Evolutionary conservation across 2,797 vertebrate genomes (phyloP).

Genomic region (Eulemur albifrons): DNA sequence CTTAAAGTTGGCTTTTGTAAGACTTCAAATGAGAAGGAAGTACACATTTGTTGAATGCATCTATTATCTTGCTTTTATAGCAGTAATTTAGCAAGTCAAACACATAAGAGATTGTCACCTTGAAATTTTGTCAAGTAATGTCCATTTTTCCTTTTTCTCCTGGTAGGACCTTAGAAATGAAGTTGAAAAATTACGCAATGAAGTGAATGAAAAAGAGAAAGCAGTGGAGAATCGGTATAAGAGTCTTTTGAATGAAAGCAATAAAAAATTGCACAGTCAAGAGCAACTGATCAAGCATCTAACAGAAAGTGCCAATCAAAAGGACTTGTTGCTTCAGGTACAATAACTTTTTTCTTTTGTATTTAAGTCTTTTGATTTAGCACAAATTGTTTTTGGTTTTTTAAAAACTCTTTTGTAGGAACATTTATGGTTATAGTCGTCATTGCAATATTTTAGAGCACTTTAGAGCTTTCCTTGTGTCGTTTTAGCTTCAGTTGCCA

Average conservation of each 20-base stretch:
- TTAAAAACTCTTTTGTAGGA: not conserved
- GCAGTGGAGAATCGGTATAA: slow-evolving; percentile 88
- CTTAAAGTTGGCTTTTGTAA: slow-evolving; percentile 53
- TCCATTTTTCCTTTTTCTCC: not conserved
- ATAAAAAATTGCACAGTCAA: slow-evolving; percentile 87
- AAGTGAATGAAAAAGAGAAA: slow-evolving; percentile 90
- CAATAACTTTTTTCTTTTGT: not conserved
- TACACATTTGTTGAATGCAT: not conserved
- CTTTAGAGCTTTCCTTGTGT: not conserved
- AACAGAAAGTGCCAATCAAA: slow-evolving; percentile 87
- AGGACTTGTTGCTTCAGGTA: slow-evolving; percentile 89
- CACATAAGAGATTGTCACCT: not conserved
- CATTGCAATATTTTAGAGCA: not conserved
- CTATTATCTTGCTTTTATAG: not conserved
- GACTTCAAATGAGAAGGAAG: slow-evolving; percentile 47
- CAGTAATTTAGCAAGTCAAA: slow-evolving; percentile 23
- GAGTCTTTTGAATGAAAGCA: slow-evolving; percentile 89
- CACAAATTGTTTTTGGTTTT: not conserved
- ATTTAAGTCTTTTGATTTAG: not conserved
- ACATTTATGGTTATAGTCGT: not conserved
- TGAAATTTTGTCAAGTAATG: slow-evolving; percentile 48
- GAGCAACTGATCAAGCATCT: slow-evolving; percentile 89
- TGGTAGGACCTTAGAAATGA: slow-evolving; percentile 94
- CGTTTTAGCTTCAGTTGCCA: not conserved
- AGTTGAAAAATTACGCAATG: slow-evolving; percentile 91